These are phyloP conservation scores for Patiria miniata DNA, from an alignment of 35 echinoderm and acorn worm species.

Conservation along the genomic window DNA sequence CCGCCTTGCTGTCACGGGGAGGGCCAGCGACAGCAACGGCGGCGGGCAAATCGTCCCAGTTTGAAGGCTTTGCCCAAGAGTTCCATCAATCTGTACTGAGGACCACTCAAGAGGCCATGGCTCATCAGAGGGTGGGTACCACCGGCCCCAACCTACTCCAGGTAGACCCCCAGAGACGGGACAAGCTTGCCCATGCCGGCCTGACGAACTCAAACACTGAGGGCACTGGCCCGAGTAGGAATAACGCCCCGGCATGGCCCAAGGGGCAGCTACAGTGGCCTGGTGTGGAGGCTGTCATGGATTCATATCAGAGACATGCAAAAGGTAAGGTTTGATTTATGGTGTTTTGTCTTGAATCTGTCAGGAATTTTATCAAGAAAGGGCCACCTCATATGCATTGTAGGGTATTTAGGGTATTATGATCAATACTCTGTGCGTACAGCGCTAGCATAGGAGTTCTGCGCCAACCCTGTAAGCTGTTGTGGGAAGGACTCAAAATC, in stretches of 20 bases:
- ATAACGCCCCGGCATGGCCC: neutral
- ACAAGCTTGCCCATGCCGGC: neutral
- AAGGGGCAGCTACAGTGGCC: conserved; percentile 65
- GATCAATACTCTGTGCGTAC: neutral
- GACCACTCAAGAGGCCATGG: conserved; percentile 83
- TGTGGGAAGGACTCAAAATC: no score
- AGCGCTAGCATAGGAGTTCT: no score
- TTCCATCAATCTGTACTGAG: conserved; percentile 95
- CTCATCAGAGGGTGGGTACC: conserved; percentile 65
- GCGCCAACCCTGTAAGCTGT: no score
- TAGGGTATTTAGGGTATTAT: neutral
- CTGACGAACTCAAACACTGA: neutral
- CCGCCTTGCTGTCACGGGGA: conserved; percentile 10
- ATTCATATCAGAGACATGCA: conserved; percentile 81
- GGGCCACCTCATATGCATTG: neutral
- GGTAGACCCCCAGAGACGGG: neutral
- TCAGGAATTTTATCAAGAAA: neutral
- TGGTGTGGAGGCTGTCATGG: conserved; percentile 75
- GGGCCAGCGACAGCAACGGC: neutral
- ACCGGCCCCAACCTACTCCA: neutral
- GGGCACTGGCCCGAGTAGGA: neutral
- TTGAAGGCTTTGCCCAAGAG: conserved; percentile 95
- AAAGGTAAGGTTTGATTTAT: conserved; percentile 42
- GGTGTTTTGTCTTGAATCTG: neutral
- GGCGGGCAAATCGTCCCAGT: conserved; percentile 20